These are phyloP conservation scores for Casuarius casuarius DNA, from an alignment of 2,113 vertebrate genomes.

Conservation along the genomic window DNA sequence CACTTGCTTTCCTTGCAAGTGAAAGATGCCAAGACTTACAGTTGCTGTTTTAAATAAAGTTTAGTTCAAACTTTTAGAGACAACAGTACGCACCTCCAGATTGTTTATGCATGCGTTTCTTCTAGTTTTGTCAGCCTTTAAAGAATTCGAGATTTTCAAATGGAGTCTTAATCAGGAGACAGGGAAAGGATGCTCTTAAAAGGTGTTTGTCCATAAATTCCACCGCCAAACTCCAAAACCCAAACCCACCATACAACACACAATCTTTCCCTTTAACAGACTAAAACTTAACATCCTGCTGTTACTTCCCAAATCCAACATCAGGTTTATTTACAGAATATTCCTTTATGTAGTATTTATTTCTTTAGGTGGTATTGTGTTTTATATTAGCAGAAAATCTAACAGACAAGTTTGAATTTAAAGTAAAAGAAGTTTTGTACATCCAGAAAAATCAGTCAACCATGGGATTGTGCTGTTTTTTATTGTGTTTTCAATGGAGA, in stretches of 20 bases:
- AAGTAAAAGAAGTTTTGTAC: background rate
- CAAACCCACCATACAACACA: background rate
- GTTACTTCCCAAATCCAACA: background rate
- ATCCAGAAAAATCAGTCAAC: slow-evolving; percentile 72
- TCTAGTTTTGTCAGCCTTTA: background rate
- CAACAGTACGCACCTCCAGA: background rate
- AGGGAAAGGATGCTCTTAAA: background rate
- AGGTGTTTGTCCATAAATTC: background rate
- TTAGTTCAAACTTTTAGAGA: background rate
- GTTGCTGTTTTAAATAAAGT: background rate
- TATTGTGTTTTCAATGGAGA: slow-evolving; percentile 90
- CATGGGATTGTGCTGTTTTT: slow-evolving; percentile 84
- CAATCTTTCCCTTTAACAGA: background rate
- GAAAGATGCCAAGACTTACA: background rate
- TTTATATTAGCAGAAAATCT: background rate
- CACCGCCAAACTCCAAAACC: accelerated
- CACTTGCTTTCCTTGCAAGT: background rate
- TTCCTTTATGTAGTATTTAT: background rate
- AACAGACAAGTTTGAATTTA: background rate
- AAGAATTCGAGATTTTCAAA: background rate
- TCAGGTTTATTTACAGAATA: background rate
- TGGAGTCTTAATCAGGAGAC: background rate
- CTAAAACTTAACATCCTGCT: background rate
- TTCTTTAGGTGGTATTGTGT: background rate
- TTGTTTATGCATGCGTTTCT: background rate